Base-by-base conservation (phyloP, 2,888 invertebrate species). In the Hypsopygia costalis region DNA sequence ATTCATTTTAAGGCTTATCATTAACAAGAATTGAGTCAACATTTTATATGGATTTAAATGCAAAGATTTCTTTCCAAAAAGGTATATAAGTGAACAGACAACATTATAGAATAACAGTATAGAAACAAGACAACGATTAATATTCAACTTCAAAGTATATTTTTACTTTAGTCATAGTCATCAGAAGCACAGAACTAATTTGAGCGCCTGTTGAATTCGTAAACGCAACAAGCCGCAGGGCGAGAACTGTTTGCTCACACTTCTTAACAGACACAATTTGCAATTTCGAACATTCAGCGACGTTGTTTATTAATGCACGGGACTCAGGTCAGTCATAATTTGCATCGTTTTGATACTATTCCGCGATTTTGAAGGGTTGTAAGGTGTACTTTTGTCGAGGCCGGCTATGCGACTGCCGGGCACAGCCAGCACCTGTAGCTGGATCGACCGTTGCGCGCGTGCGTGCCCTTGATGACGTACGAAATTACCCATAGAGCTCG, bases 341-440 rank as follows among this genome's bases (percentile, higher is more conserved):
- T 46, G 52, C 49, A 43, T 62, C 55, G 47, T 50, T 49, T 62
- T 62, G 49, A 44, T 45, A 54, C 52, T 62, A 55, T 47, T 22
- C 41, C 34, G 11, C 25, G 40, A 41, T 43, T 31, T 32, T 33
- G 16, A 30, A 38, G 41, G 46, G 37, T 41, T 47, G 51, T 44
- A 44, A 42, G 55, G 61, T 63, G 63, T 61, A 55, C 47, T 58
- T 47, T 49, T 58, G 60, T 49, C 58, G 67, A 61, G 53, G 67
- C 71, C 68, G 71, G 59, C 67, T 56, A 59, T 60, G 43, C 62
- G 74, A 85, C 87, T 87, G 81, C 82, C 74, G 78, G 78, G 80
- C n/a, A n/a, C n/a, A n/a, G n/a, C 61, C 58, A 68, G 82, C 87
- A 88, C 88, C 88, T 88, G 88, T 89, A 71, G 81, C 81, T 88